A percentile compares a stretch with the other conserved stretches of the same genome.
These are phyloP conservation scores for Andrena camellia DNA, from an alignment of 2,888 invertebrate species.

Conservation along the genomic window DNA sequence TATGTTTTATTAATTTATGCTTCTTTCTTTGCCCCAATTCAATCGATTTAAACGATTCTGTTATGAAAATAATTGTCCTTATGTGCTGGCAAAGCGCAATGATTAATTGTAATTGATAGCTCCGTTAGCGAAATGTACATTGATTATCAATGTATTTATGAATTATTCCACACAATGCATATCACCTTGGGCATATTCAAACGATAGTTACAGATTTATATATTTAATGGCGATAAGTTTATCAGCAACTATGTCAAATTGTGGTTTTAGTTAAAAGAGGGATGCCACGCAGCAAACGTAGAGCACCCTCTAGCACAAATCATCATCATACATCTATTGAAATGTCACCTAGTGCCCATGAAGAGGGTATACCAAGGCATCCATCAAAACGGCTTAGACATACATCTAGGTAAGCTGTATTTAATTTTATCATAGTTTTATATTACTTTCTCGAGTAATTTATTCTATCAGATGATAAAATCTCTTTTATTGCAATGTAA, in stretches of 20 bases:
- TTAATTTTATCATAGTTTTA: background rate
- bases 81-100: background rate
- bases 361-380: conserved; percentile 82
- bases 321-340: conserved; percentile 80
- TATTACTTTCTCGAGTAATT: background rate
- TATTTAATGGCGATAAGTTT: background rate
- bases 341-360: conserved; percentile 83
- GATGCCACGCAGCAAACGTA: conserved; percentile 85
- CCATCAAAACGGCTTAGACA: conserved; percentile 83
- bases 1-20: conserved; percentile 13
- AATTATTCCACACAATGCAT: background rate
- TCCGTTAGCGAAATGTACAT: background rate
- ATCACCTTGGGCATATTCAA: background rate
- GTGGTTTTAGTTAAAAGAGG: conserved; percentile 78
- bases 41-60: background rate
- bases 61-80: background rate
- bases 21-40: background rate
- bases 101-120: background rate
- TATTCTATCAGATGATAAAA: background rate
- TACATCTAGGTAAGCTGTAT: conserved; percentile 78
- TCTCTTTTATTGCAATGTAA: background rate
- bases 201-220: background rate
- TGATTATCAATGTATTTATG: background rate
- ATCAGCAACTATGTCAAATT: conserved; percentile 14
- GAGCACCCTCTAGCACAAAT: conserved; percentile 84